A percentile compares a stretch with the other conserved stretches of the same genome.
phyloP scores from a whole-genome alignment of 2,797 vertebrate species.

The Acrocephalus scirpaceus region DNA sequence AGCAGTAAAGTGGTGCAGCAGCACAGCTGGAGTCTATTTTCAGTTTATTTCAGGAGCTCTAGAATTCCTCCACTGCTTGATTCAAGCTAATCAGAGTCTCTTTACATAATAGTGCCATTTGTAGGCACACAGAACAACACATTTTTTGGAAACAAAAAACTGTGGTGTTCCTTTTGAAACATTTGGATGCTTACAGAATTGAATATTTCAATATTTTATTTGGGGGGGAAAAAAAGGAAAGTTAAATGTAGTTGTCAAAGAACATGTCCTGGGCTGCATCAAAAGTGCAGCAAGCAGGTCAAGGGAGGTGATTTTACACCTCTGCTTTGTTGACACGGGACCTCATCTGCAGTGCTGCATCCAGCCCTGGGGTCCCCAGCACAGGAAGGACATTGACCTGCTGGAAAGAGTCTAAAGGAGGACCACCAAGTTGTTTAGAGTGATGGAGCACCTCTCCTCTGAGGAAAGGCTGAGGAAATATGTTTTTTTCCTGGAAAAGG shows the following conservation, averaged over 20 bases:
- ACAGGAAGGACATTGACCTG: too few relatives aligned
- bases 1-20: background rate
- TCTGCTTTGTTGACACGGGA: background rate
- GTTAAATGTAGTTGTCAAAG: background rate
- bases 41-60: slow-evolving; percentile 44
- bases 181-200: background rate
- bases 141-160: background rate
- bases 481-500: background rate
- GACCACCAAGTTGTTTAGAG: background rate
- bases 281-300: background rate
- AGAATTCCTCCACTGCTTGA: slow-evolving; percentile 5
- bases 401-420: background rate
- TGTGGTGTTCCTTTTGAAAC: background rate
- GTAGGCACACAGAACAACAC: slow-evolving; percentile 3
- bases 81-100: slow-evolving; percentile 25
- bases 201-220: background rate
- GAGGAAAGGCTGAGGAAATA: background rate
- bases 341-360: background rate
- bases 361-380: background rate
- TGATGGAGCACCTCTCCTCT: background rate
- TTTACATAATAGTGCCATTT: slow-evolving; percentile 15
- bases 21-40: slow-evolving; percentile 58
- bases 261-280: background rate
- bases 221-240: rapidly evolving
- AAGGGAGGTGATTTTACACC: background rate